Evolutionary conservation across 2,113 vertebrate species (phyloP), one percentile per base, ranked within the genome.

Genomic region (Labeo rohita): DNA sequence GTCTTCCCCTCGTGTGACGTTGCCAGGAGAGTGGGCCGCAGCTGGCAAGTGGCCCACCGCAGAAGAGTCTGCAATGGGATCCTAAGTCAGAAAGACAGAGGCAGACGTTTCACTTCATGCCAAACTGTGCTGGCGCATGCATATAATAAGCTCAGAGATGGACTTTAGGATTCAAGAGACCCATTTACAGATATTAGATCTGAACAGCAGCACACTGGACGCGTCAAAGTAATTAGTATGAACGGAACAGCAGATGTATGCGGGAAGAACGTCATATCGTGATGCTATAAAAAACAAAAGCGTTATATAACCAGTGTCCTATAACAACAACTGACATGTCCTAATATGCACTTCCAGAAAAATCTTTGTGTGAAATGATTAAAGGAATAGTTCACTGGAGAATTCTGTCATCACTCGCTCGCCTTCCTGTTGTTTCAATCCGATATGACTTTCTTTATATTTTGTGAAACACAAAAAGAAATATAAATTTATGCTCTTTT

Each of bases 1-100:
- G 88, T 95, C 95, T 78, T 95, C 95, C 6, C 85, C 52, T 23
- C 94, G 90, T 0, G 95, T 95, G 78, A 47, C 74, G 54, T 95
- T 95, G 82, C 94, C 90, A 85, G 92, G 92, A 73, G 93, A 92
- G 61, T 91, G 77, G 54, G 92, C 91, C 39, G 90, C 80, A 8
- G 93, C 92, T 0, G 90, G 92, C 4, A 94, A 83, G 89, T 93
- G 93, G 84, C 90, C 89, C 1, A 91, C 81, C n/a, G 90, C 66
- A 68, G 92, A 91, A 4, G 89, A 34, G 80, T 92, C 88, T 59
- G 87, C 23, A 36, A 90, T 75, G 45, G 90, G 61, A 34, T 95
- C 94, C 95, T 95, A 84, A 85, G 68, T 91, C 63, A 88, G 43
- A 54, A 54, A 87, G 43, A 73, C 18, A 86, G 63, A 52, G 2